phyloP scores from a whole-genome alignment of 2,113 vertebrate genomes.

The Oceanodroma tethys region DNA sequence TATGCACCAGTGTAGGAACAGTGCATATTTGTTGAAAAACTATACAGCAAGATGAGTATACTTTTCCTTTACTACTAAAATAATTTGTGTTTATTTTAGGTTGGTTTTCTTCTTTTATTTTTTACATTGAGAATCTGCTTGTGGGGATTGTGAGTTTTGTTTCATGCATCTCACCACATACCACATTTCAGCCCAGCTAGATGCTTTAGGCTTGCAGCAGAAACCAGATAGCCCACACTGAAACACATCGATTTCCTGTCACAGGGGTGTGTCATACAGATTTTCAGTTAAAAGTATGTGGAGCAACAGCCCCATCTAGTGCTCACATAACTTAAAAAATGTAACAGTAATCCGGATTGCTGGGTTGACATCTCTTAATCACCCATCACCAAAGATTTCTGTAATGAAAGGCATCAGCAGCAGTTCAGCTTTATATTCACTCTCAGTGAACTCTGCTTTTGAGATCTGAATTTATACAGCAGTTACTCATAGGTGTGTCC shows the following conservation, averaged over 20 bases:
- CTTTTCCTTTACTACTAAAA: background rate
- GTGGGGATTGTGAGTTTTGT: background rate
- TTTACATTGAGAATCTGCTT: background rate
- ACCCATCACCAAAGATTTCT: background rate
- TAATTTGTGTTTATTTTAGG: background rate
- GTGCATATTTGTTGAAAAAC: background rate
- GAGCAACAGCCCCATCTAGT: background rate
- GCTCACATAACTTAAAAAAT: background rate
- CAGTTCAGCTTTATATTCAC: background rate
- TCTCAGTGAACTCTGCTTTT: background rate
- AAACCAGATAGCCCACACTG: background rate
- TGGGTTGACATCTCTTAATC: background rate
- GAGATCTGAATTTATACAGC: background rate
- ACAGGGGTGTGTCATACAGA: accelerated
- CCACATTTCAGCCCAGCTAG: background rate
- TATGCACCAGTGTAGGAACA: background rate
- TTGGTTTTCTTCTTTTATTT: background rate
- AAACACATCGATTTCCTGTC: background rate
- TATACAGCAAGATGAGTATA: background rate
- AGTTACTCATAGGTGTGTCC: background rate
- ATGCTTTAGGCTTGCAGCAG: background rate
- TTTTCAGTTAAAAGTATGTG: background rate
- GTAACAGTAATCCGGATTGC: background rate
- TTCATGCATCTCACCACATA: background rate
- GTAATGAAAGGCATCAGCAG: background rate